A percentile compares a stretch with the other conserved stretches of the same genome.
Conservation (phyloP, 2,113 vertebrate genomes). For the Cygnus atratus region DNA sequence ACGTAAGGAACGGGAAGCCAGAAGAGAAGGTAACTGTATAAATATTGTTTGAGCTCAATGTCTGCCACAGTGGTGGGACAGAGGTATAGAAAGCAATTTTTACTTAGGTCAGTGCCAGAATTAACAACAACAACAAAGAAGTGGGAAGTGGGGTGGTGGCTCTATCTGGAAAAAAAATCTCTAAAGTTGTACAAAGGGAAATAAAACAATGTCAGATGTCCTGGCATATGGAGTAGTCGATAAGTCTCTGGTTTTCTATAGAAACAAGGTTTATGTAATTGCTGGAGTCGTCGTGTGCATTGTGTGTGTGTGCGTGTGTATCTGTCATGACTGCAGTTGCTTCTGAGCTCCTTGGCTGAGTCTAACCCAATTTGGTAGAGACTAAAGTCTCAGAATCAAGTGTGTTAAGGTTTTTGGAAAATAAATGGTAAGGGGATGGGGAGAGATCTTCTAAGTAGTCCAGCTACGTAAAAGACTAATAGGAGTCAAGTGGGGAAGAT, state of each 20-base stretch:
- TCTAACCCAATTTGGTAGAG: background rate
- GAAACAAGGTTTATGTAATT: background rate
- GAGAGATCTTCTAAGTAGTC: background rate
- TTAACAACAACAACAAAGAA: background rate
- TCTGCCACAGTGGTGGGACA: background rate
- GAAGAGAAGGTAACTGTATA: constrained; percentile 83
- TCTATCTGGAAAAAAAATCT: background rate
- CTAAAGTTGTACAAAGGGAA: fast-evolving
- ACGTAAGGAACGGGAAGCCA: constrained; percentile 86
- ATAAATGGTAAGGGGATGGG: background rate
- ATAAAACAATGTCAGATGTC: background rate
- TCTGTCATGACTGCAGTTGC: background rate
- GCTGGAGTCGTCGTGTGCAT: background rate
- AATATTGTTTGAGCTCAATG: fast-evolving
- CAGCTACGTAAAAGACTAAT: background rate
- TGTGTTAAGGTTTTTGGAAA: background rate
- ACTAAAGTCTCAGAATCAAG: background rate
- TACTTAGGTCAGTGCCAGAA: background rate
- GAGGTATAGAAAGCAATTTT: background rate
- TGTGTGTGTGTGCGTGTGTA: background rate
- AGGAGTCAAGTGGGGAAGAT: background rate
- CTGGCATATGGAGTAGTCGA: background rate
- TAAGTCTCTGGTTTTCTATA: background rate
- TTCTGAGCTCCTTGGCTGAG: background rate
- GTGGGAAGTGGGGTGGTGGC: no score